Evolutionary conservation across 2,888 invertebrate genomes (phyloP), one percentile per base, ranked within the genome.

Genomic region (Oligia fasciuncula): DNA sequence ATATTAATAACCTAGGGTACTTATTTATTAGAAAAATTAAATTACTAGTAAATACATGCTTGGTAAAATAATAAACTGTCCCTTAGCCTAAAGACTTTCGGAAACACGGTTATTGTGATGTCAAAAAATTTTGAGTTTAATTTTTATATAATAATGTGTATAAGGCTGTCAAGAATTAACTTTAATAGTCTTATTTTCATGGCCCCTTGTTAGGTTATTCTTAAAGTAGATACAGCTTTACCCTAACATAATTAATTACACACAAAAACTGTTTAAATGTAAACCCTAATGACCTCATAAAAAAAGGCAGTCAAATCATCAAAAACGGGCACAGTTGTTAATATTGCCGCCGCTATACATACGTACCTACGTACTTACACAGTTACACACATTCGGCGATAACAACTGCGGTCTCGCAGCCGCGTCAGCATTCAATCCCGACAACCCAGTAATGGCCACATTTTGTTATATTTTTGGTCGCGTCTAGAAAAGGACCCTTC

Each of bases 361-460:
- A 35, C 63, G 19, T 72, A 72, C 43, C 19, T 68, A 79, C 43
- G 51, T 65, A 70, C 76, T n/a, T 46, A 81, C 62, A 63, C 57
- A 70, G 73, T 29, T 62, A 66, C 63, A 84, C 62, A 79, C 43
- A 78, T 57, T 70, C 74, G 66, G 60, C 77, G 82, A 81, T 88
- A 88, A 83, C 80, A 83, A 84, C 77, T 82, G 85, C 73, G 87
- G 84, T 70, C 86, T 70, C 63, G 35, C 75, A 68, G 80, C 79
- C 68, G 74, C 77, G 87, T 88, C 85, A 80, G 82, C 87, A 81
- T 87, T 86, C 87, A 81, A 87, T 84, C 85, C 79, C 80, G 83
- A 88, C 88, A 89, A 84, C 76, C 83, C 77, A 79, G 86, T 89
- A 89, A 89, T 87, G 85, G 81, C 73, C 74, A 73, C 81, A 81